Conservation (phyloP, 2,113 vertebrate species). For the Poecile atricapillus region DNA sequence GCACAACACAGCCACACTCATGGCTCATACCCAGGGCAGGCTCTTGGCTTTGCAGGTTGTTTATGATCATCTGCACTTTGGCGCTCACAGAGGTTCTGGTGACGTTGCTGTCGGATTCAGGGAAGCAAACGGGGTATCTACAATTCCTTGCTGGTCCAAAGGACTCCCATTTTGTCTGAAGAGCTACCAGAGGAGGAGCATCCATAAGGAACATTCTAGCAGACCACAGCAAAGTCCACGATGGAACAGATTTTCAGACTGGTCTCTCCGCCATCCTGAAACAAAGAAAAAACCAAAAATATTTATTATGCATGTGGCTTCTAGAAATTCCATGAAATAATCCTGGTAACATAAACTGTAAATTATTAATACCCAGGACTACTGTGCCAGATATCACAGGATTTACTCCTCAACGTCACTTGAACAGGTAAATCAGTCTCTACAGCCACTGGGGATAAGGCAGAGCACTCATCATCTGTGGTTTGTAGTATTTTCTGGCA, state of each 20-base stretch:
- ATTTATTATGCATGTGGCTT: not conserved
- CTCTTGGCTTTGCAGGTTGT: constrained; percentile 84
- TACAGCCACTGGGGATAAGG: not conserved
- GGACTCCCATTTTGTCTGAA: constrained; percentile 89
- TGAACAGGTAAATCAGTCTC: not conserved
- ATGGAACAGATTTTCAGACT: constrained; percentile 1
- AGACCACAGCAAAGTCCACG: constrained; percentile 37
- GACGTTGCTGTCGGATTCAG: constrained; percentile 77
- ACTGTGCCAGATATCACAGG: not conserved
- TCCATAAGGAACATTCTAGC: constrained; percentile 98
- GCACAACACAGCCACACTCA: constrained; percentile 72
- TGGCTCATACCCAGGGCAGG: constrained; percentile 82
- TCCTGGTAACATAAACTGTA: not conserved
- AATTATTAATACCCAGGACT: not conserved
- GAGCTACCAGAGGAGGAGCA: constrained; percentile 83
- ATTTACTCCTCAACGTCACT: not conserved
- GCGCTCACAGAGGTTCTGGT: constrained; percentile 77
- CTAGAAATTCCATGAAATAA: not conserved
- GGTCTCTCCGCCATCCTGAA: constrained; percentile 71
- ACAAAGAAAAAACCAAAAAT: not conserved
- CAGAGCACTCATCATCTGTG: not conserved
- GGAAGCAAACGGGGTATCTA: constrained; percentile 84
- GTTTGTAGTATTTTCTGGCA: not conserved
- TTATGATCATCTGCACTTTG: constrained; percentile 91
- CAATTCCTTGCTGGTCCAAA: constrained; percentile 79